These are phyloP conservation scores for Lasioglossum lativentre DNA, from an alignment of 2,888 invertebrate genomes.

Conservation along the genomic window DNA sequence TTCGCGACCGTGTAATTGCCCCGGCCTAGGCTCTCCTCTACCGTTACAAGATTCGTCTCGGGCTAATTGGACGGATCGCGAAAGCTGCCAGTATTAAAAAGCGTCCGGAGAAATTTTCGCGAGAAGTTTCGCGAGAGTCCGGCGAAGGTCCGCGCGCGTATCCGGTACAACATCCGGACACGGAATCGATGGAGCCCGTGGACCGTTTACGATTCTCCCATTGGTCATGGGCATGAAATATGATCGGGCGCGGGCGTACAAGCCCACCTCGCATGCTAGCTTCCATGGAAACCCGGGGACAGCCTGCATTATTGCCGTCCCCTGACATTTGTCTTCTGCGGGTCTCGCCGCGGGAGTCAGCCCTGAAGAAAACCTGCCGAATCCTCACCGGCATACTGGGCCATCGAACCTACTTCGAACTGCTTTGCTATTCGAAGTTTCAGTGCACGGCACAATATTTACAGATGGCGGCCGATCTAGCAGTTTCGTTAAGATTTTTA, in stretches of 20 bases:
- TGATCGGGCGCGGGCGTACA: conserved; percentile 15
- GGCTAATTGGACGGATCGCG: not conserved
- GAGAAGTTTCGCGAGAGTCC: not conserved
- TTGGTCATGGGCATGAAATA: conserved; percentile 56
- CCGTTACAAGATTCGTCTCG: not conserved
- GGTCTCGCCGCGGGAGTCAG: not conserved
- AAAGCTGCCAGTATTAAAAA: not conserved
- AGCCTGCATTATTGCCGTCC: conserved; percentile 7
- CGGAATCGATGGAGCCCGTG: conserved; percentile 42
- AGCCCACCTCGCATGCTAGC: not conserved
- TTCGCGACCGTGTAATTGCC: conserved; percentile 23
- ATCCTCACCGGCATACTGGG: not conserved
- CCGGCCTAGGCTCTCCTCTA: not conserved
- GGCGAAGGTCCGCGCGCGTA: not conserved
- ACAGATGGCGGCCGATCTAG: no score
- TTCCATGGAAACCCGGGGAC: conserved; percentile 33
- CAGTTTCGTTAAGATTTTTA: no score
- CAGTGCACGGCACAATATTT: no score
- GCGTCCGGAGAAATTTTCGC: not conserved
- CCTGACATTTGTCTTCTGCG: conserved; percentile 56
- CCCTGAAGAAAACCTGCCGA: not conserved
- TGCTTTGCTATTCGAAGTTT: no score
- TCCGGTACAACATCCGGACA: not conserved
- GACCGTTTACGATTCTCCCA: conserved; percentile 28
- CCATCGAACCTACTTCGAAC: no score